Percentiles rank a stretch among this genome's conserved stretches.
phyloP scores from a whole-genome alignment of 2,113 vertebrate species.

The Melozone crissalis region DNA sequence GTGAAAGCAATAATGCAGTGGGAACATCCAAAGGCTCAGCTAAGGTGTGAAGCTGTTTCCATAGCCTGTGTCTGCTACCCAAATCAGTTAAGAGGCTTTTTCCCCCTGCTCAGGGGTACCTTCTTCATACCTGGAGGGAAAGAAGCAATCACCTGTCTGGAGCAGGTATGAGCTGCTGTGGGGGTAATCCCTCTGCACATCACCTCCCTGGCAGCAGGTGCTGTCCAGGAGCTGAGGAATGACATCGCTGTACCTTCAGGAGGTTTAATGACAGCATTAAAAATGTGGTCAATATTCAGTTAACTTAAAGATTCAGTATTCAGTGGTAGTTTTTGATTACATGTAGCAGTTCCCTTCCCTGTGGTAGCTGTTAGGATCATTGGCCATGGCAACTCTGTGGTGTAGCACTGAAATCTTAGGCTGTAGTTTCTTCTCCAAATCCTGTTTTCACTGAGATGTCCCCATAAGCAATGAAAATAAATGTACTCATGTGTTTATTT shows the following conservation, averaged over 20 bases:
- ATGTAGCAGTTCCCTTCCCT: too few relatives aligned
- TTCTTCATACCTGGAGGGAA: not conserved
- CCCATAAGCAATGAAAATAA: not conserved
- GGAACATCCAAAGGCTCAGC: not conserved
- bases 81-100: not conserved
- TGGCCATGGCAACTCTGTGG: not conserved
- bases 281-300: not conserved
- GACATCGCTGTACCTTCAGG: not conserved
- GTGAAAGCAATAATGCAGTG: not conserved
- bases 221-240: not conserved
- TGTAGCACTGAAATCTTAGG: not conserved
- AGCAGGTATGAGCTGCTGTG: too few relatives aligned
- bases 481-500: not conserved
- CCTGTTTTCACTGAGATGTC: rapidly evolving
- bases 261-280: not conserved
- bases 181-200: not conserved
- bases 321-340: not conserved
- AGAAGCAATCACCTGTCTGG: too few relatives aligned
- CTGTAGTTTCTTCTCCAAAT: not conserved
- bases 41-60: not conserved
- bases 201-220: not conserved
- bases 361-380: not conserved
- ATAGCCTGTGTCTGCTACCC: slow-evolving; percentile 30
- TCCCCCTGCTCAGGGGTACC: not conserved
- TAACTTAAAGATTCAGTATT: not conserved